Conservation (phyloP, 2,888 invertebrate genomes). For the Lathronympha strigana region DNA sequence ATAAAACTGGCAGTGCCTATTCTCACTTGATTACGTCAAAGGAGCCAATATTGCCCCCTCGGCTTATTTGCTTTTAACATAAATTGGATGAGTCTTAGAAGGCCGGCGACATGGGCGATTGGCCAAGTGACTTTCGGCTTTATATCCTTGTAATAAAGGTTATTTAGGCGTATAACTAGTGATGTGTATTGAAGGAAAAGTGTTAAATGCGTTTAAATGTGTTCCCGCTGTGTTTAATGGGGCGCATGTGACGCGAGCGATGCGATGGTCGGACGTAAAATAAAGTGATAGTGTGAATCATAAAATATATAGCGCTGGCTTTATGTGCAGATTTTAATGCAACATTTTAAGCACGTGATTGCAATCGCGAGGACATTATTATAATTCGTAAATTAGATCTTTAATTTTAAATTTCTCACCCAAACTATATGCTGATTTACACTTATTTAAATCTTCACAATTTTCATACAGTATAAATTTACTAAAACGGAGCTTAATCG, state of each 20-base stretch:
- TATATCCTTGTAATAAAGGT: neutral
- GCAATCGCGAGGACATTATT: too few relatives aligned
- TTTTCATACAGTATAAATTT: too few relatives aligned
- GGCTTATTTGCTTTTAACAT: conserved; percentile 62
- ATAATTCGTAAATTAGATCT: neutral
- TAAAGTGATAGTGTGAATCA: conserved; percentile 21
- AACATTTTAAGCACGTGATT: neutral
- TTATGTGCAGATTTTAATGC: conserved; percentile 15
- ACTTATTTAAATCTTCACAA: too few relatives aligned
- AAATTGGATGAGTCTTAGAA: conserved; percentile 65
- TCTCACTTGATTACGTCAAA: conserved; percentile 63
- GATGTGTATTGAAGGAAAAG: conserved; percentile 7
- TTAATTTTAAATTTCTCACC: too few relatives aligned
- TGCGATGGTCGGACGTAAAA: conserved; percentile 23
- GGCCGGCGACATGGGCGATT: conserved; percentile 34
- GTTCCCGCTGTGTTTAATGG: conserved; percentile 38
- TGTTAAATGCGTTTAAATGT: conserved; percentile 33
- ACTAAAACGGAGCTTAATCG: too few relatives aligned
- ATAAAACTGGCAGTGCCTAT: conserved; percentile 47
- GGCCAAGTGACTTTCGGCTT: neutral
- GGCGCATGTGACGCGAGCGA: conserved; percentile 4
- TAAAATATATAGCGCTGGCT: conserved; percentile 11
- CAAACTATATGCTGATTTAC: too few relatives aligned
- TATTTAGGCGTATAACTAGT: neutral
- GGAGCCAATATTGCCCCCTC: conserved; percentile 54